Evolutionary conservation across 2,113 vertebrate genomes (phyloP).

Genomic region (Erpornis zantholeuca): DNA sequence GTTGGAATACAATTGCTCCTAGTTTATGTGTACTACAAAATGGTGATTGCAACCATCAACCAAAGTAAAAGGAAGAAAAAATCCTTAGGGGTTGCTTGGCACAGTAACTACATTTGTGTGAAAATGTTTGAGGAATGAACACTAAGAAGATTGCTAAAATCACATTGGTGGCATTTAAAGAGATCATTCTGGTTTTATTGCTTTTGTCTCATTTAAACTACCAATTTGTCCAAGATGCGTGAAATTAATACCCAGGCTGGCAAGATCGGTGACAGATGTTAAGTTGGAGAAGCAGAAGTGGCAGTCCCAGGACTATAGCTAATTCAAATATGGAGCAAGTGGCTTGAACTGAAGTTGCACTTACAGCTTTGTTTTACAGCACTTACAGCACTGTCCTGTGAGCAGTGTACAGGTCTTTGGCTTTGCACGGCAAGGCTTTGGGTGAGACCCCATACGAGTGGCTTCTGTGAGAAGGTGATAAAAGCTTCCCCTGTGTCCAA

Average conservation of each 20-base stretch:
- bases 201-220: background rate
- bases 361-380: background rate
- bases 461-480: background rate
- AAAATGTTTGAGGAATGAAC: background rate
- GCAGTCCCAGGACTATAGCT: background rate
- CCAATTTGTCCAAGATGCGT: background rate
- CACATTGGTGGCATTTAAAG: background rate
- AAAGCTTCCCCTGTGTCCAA: background rate
- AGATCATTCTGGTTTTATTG: background rate
- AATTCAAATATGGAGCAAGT: background rate
- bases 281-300: background rate
- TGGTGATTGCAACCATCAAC: background rate
- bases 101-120: background rate
- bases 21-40: background rate
- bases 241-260: background rate
- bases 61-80: background rate
- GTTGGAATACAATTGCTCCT: background rate
- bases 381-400: background rate
- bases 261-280: background rate
- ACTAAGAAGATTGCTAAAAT: background rate
- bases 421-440: background rate
- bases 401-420: background rate
- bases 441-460: rapidly evolving
- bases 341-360: background rate
- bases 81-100: background rate